Percentiles rank a stretch among this genome's conserved stretches.
These are phyloP conservation scores for Styela plicata DNA, from an alignment of 23 tunicate genomes.

Conservation along the genomic window DNA sequence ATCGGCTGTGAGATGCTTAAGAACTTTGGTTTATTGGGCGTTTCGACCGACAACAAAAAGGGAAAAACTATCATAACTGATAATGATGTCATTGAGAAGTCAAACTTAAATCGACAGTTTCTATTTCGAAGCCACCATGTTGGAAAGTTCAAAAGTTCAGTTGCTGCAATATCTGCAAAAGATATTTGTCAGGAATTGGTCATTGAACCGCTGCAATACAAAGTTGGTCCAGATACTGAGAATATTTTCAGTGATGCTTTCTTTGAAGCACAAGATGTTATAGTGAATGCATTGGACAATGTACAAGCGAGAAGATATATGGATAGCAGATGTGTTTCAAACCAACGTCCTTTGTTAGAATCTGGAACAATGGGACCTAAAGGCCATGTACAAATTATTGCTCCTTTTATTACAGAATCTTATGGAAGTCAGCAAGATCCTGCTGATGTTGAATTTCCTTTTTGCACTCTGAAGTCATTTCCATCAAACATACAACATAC, in stretches of 20 bases:
- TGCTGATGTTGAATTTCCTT: conserved; percentile 17
- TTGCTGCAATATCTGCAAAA: conserved; percentile 3
- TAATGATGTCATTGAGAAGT: conserved; percentile 27
- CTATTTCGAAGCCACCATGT: conserved; percentile 19
- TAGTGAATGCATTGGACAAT: conserved; percentile 22
- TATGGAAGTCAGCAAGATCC: conserved; percentile 22
- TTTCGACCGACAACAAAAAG: background rate
- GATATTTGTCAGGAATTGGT: background rate
- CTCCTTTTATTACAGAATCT: conserved; percentile 14
- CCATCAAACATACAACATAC: conserved; percentile 30
- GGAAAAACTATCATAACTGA: conserved; percentile 11
- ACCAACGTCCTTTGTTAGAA: conserved; percentile 21
- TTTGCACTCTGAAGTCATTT: conserved; percentile 20
- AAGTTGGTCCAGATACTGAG: conserved; percentile 22
- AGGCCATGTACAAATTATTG: conserved; percentile 26
- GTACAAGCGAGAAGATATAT: conserved; percentile 21
- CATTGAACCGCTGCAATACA: conserved; percentile 9
- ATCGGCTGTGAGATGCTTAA: conserved; percentile 34
- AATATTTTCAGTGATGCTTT: conserved; percentile 13
- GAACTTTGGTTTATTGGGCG: conserved; percentile 18
- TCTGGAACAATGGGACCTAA: conserved; percentile 38
- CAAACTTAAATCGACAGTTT: conserved; percentile 28
- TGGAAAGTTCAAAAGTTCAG: conserved; percentile 7
- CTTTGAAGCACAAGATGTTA: conserved; percentile 6
- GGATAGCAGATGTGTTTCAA: conserved; percentile 25